phyloP scores from a whole-genome alignment of 2,113 vertebrate genomes.

The Toxotes jaculatrix region DNA sequence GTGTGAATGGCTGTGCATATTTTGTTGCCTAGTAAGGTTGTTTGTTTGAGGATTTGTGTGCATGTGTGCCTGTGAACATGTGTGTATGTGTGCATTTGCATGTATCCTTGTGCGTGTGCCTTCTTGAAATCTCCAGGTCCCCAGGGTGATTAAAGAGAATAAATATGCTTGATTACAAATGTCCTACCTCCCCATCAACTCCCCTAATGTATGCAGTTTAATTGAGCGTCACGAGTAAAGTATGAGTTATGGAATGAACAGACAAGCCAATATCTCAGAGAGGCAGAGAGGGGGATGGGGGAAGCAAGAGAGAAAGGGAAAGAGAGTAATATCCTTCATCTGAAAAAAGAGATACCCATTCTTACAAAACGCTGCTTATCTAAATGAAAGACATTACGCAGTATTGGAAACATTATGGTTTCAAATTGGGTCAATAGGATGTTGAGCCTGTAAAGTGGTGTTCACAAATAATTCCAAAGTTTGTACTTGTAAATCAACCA shows the following conservation, averaged over 20 bases:
- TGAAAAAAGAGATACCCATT: conserved; percentile 55
- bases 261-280: conserved; percentile 79
- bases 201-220: conserved; percentile 86
- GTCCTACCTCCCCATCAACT: conserved; percentile 81
- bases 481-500: not conserved
- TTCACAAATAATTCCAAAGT: not conserved
- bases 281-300: conserved; percentile 46
- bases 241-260: conserved; percentile 83
- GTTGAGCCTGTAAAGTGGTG: not conserved
- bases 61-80: conserved; percentile 31
- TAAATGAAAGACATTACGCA: conserved; percentile 61
- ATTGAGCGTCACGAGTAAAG: conserved; percentile 83
- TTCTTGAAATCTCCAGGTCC: conserved; percentile 78
- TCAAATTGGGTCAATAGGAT: not conserved
- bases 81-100: conserved; percentile 42
- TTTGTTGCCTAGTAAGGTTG: conserved; percentile 14
- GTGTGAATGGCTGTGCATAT: conserved; percentile 27
- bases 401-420: conserved; percentile 1
- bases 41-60: conserved; percentile 51
- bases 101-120: conserved; percentile 61
- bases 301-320: not conserved
- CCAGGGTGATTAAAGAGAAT: conserved; percentile 85
- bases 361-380: conserved; percentile 49
- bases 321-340: conserved; percentile 50
- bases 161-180: conserved; percentile 88